A percentile compares a stretch with the other conserved stretches of the same genome.
Conservation (phyloP, 1,140 invertebrate species). For the Drosophila sp. region DNA sequence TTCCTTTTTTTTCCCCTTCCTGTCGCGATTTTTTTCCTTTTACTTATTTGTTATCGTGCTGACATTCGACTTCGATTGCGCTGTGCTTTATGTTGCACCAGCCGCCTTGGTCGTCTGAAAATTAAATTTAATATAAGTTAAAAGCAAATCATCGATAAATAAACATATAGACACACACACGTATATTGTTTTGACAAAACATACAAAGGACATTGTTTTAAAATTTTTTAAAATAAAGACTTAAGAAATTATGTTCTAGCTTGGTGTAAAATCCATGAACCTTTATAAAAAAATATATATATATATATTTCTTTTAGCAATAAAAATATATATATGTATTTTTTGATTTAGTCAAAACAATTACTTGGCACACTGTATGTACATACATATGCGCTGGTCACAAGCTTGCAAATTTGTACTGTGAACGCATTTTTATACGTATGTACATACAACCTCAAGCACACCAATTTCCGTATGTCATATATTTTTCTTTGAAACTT, state of each 20-base stretch:
- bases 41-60: constrained; percentile 34
- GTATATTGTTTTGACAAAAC: too few relatives aligned
- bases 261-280: too few relatives aligned
- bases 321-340: too few relatives aligned
- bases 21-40: background rate
- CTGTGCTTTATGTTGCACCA: constrained; percentile 33
- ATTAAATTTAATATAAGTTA: constrained; percentile 30
- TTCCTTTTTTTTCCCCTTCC: background rate
- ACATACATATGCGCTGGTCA: constrained; percentile 32
- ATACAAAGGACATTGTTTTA: too few relatives aligned
- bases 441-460: constrained; percentile 3
- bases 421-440: constrained; percentile 18
- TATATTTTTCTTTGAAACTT: background rate
- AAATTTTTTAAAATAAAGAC: too few relatives aligned
- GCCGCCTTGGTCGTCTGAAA: constrained; percentile 33
- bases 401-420: constrained; percentile 47
- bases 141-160: constrained; percentile 49
- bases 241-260: too few relatives aligned
- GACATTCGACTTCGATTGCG: constrained; percentile 41
- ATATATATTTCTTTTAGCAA: too few relatives aligned
- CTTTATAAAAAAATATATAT: too few relatives aligned
- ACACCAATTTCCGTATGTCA: background rate
- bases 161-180: constrained; percentile 19
- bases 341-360: too few relatives aligned
- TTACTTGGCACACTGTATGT: background rate